These are phyloP conservation scores for Spatula versicolor DNA, from an alignment of 2,797 vertebrate genomes.

Conservation along the genomic window DNA sequence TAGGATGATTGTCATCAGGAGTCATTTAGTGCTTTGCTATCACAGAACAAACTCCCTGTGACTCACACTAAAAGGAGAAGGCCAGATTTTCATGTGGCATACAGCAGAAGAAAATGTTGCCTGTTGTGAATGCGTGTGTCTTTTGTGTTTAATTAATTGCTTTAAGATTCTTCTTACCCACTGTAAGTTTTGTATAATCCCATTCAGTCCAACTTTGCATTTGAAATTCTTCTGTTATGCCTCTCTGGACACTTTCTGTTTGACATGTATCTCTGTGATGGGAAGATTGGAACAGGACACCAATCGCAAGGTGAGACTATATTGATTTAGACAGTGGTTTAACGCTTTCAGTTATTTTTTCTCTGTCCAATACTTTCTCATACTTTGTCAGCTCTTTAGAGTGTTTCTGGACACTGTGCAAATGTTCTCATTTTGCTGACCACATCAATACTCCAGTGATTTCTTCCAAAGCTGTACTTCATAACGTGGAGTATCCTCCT, in stretches of 20 bases:
- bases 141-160: slow-evolving; percentile 36
- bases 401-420: background rate
- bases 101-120: slow-evolving; percentile 5
- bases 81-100: background rate
- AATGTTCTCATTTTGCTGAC: slow-evolving; percentile 20
- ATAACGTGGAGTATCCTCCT: background rate
- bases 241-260: background rate
- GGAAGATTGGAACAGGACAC: background rate
- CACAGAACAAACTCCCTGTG: background rate
- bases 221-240: background rate
- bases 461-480: background rate
- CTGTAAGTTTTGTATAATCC: slow-evolving; percentile 36
- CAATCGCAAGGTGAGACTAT: background rate
- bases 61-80: slow-evolving; percentile 3
- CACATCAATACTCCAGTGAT: background rate
- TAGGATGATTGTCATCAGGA: slow-evolving; percentile 7
- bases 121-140: background rate
- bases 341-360: background rate
- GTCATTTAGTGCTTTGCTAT: slow-evolving; percentile 13
- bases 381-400: slow-evolving; percentile 21
- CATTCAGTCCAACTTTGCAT: background rate
- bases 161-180: slow-evolving; percentile 17
- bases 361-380: background rate
- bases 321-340: slow-evolving; percentile 7
- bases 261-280: background rate